A percentile compares a stretch with the other conserved stretches of the same genome.
Conservation (phyloP, 2,113 vertebrate genomes). For the Cettia cetti region DNA sequence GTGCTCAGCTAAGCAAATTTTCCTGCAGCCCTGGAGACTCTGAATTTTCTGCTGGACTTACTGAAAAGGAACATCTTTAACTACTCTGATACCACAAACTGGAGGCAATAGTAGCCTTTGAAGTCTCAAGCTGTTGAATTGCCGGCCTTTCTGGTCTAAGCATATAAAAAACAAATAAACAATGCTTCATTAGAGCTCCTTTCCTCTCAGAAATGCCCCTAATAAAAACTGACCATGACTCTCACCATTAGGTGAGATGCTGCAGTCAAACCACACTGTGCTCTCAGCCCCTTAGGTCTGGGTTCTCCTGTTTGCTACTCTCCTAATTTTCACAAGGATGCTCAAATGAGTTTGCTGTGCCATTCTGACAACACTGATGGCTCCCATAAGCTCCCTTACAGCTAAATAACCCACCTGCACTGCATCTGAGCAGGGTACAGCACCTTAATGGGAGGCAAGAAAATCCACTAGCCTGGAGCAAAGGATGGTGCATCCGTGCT, state of each 20-base stretch:
- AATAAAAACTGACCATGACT: not conserved
- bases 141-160: not conserved
- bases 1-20: not conserved
- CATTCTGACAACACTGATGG: not conserved
- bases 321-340: not conserved
- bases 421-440: not conserved
- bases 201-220: not conserved
- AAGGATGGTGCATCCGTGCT: fast-evolving
- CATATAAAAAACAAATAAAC: not conserved
- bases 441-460: not conserved
- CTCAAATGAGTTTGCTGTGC: not conserved
- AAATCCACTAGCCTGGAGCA: not conserved
- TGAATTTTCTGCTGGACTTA: not conserved
- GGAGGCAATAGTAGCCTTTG: not conserved
- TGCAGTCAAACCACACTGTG: not conserved
- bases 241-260: not conserved
- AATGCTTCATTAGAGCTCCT: not conserved
- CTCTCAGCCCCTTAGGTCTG: not conserved
- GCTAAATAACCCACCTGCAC: not conserved
- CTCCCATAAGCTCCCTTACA: not conserved
- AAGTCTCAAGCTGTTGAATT: not conserved
- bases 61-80: not conserved
- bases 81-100: not conserved
- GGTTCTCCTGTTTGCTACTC: not conserved
- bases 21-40: not conserved